These are phyloP conservation scores for Chirona hameri DNA, from an alignment of 2,888 invertebrate species.

Conservation along the genomic window DNA sequence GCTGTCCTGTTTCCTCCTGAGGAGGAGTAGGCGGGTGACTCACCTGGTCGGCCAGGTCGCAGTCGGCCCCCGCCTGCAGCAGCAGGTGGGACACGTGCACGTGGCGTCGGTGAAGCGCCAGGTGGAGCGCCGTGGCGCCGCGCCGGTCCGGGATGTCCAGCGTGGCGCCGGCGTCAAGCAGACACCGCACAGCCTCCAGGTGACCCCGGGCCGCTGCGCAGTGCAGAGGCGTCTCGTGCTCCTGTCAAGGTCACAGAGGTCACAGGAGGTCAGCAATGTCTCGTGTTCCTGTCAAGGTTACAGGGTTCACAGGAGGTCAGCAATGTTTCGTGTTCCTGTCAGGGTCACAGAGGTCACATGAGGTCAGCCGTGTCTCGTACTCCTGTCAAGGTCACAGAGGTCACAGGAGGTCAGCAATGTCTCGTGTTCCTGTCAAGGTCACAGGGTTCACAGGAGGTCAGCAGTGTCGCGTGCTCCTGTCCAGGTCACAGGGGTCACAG, in stretches of 20 bases:
- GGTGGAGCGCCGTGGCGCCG: slow-evolving; percentile 58
- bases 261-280: not conserved
- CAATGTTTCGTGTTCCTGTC: not conserved
- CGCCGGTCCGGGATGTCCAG: slow-evolving; percentile 53
- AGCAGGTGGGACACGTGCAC: slow-evolving; percentile 57
- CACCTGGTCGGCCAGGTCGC: slow-evolving; percentile 51
- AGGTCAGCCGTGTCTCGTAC: too few species aligned
- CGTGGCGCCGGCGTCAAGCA: slow-evolving; percentile 52
- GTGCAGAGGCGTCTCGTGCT: slow-evolving; percentile 55
- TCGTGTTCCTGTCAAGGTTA: not conserved
- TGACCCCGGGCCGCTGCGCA: slow-evolving; percentile 54
- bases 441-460: not conserved
- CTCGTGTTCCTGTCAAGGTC: slow-evolving; percentile 51
- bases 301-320: not conserved
- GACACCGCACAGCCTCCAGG: slow-evolving; percentile 52
- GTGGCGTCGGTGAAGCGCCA: slow-evolving; percentile 57
- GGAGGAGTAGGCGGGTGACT: not conserved
- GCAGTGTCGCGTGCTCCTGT: not conserved
- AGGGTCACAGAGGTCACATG: too few species aligned
- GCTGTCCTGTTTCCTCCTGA: too few species aligned
- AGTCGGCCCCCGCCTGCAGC: slow-evolving; percentile 59
- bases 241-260: slow-evolving; percentile 44
- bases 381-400: too few species aligned
- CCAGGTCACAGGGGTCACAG: not conserved
- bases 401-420: too few species aligned